Evolutionary conservation across 1,140 invertebrate species (phyloP).

Genomic region (Tetranychus urticae): DNA sequence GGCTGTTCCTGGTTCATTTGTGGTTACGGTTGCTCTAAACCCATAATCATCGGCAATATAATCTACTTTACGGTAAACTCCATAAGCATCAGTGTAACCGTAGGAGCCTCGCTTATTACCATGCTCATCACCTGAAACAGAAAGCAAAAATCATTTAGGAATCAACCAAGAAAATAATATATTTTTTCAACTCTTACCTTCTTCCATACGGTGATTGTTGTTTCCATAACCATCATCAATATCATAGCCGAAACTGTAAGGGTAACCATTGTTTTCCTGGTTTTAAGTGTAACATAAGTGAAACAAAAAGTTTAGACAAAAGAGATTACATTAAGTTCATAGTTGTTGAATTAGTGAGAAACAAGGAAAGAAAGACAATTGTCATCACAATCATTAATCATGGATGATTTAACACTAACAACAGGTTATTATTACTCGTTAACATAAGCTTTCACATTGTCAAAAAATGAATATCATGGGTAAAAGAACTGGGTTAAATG

Average conservation of each 20-base stretch:
- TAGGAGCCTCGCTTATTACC: not conserved
- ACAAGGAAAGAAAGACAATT: not conserved
- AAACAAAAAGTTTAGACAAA: too few relatives aligned
- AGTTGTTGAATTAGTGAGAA: not conserved
- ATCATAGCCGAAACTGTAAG: constrained; percentile 12
- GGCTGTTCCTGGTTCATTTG: constrained; percentile 6
- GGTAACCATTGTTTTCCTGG: constrained; percentile 1
- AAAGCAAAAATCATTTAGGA: too few relatives aligned
- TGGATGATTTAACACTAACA: not conserved
- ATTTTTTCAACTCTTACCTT: constrained; percentile 3
- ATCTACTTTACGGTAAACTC: constrained; percentile 7
- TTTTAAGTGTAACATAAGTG: not conserved
- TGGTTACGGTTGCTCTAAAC: constrained; percentile 19
- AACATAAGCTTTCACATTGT: too few relatives aligned
- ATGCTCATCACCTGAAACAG: not conserved
- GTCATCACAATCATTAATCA: not conserved
- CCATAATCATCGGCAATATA: constrained; percentile 13
- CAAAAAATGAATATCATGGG: too few relatives aligned
- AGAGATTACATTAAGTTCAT: not conserved
- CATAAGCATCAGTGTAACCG: not conserved
- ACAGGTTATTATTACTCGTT: not conserved
- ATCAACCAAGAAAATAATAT: too few relatives aligned
- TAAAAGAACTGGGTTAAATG: too few relatives aligned
- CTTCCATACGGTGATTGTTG: constrained; percentile 9
- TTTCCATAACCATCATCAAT: constrained; percentile 12